Conservation (phyloP, 1,140 invertebrate genomes). For the Drosophila miranda region DNA sequence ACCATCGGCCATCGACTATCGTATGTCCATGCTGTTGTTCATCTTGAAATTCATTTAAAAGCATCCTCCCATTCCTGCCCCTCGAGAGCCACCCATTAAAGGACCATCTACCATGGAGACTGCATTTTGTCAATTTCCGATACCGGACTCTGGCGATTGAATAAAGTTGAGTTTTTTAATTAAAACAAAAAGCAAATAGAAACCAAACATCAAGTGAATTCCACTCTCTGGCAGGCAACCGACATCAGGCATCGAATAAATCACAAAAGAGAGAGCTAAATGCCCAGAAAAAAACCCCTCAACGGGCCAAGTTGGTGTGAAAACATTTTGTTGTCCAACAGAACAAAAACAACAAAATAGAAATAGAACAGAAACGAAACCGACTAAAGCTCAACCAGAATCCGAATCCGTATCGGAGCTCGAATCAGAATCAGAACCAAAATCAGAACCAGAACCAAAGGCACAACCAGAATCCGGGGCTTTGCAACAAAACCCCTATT, state of each 20-base stretch:
- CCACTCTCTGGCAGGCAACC: constrained; percentile 23
- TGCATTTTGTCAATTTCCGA: constrained; percentile 73
- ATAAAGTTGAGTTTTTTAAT: constrained; percentile 68
- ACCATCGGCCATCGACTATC: background rate
- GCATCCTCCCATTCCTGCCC: background rate
- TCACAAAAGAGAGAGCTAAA: constrained; percentile 62
- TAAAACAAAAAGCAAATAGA: constrained; percentile 55
- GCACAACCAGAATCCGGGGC: constrained; percentile 35
- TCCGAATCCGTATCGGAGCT: background rate
- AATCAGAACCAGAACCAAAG: constrained; percentile 2
- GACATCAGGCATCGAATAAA: constrained; percentile 52
- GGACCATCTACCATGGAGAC: constrained; percentile 46
- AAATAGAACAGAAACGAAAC: constrained; percentile 14
- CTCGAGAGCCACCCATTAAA: background rate
- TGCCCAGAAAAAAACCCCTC: constrained; percentile 54
- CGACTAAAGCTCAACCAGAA: constrained; percentile 24
- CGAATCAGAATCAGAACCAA: too few species aligned
- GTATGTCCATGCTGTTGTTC: constrained; percentile 1
- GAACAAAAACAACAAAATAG: constrained; percentile 12
- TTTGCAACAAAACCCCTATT: constrained; percentile 8
- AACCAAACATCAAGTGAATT: constrained; percentile 33
- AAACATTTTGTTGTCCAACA: constrained; percentile 54
- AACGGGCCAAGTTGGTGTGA: constrained; percentile 42
- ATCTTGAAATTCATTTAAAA: constrained; percentile 49
- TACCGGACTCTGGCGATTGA: constrained; percentile 31